Evolutionary conservation across 2,113 vertebrate genomes (phyloP), one percentile per base, ranked within the genome.

Genomic region (Motacilla alba): DNA sequence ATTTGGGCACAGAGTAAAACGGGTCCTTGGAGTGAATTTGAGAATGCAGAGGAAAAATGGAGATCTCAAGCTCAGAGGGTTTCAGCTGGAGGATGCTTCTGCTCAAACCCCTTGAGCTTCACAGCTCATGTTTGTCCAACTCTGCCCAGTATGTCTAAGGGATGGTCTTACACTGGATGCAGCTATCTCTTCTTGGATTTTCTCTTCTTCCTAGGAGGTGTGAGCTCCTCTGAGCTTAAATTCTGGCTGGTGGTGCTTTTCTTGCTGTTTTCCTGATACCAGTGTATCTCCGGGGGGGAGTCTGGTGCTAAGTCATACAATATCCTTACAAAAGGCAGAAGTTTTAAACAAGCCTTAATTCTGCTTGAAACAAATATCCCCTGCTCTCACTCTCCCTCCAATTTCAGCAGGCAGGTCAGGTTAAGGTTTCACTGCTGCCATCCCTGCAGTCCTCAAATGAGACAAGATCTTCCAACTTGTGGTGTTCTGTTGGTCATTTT

Each of bases 51-150:
- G 20, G 30, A 56, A 55, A 75, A 63, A 12, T 22, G 13, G 80
- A 66, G 8, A 23, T 50, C 41, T 55, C 2, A 0, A 14, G 16
- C 4, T 79, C 8, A 0, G 10, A 47, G 35, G 17, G 20, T 74
- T 81, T 72, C 53, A 37, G 62, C 14, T 41, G 66, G 41, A 56
- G 59, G 28, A 30, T 49, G 50, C 6, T 64, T 11, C 1, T 2
- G 7, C 55, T 72, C n/a, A 16, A 0, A 37, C 22, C 62, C 47
- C 50, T 53, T 13, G 22, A 81, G 83, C 31, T 79, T 68, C 43
- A 3, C 39, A 37, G 85, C 44, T 55, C 4, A 27, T 2, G 30
- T 44, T 72, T 87, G 46, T 58, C 72, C 1, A 5, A 0, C 74
- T 21, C 24, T 33, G 30, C 41, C 43, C 44, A 3, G 2, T 28